These are phyloP conservation scores for Pachyseris speciosa DNA, from an alignment of 64 coral and sea anemone genomes.

Conservation along the genomic window DNA sequence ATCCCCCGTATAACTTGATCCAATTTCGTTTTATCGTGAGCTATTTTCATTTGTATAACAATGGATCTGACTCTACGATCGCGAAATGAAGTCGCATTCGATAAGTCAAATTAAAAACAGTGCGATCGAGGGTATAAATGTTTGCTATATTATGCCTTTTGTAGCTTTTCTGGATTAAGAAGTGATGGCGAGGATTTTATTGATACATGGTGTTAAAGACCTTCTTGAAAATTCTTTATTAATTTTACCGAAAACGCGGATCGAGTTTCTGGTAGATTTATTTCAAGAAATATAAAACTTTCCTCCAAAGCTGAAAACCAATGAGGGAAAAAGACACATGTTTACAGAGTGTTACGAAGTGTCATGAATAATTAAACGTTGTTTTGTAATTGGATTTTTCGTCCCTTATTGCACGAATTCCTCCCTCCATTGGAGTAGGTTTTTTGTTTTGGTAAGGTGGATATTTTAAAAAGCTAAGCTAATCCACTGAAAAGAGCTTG, in stretches of 20 bases:
- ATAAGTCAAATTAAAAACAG: constrained; percentile 41
- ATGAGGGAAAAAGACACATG: neutral
- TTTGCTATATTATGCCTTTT: neutral
- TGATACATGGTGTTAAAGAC: neutral
- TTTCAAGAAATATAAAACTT: neutral
- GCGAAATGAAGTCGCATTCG: neutral
- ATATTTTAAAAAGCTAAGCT: neutral
- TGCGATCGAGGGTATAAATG: neutral
- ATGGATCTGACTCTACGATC: neutral
- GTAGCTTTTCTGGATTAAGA: neutral
- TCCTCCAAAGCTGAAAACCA: neutral
- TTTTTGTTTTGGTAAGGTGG: constrained; percentile 6
- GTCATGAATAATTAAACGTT: constrained; percentile 36
- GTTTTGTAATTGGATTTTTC: constrained; percentile 35
- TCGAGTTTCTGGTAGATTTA: neutral
- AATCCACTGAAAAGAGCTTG: neutral
- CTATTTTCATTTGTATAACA: constrained; percentile 18
- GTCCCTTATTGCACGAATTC: constrained; percentile 12
- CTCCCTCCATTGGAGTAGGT: neutral
- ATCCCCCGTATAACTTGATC: neutral
- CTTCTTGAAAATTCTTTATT: neutral
- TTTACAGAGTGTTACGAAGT: constrained; percentile 32
- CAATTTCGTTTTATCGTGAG: neutral
- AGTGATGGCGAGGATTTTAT: constrained; percentile 6
- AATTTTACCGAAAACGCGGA: neutral